phyloP scores from a whole-genome alignment of 2,113 vertebrate species.

The Cardinalis cardinalis region DNA sequence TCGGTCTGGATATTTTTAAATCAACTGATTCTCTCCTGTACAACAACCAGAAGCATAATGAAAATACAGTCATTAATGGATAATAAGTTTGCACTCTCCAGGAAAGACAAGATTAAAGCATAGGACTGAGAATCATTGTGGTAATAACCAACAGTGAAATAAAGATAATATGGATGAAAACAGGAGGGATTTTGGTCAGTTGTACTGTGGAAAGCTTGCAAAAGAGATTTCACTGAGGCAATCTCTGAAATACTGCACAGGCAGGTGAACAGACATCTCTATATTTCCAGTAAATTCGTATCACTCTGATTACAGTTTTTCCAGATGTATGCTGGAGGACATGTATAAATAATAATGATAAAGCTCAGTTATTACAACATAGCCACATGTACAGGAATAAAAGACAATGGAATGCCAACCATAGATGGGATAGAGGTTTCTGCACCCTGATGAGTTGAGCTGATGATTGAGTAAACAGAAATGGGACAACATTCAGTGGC shows the following conservation, averaged over 20 bases:
- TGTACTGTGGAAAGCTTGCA: background rate
- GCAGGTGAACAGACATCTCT: background rate
- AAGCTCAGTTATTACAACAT: background rate
- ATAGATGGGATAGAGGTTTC: background rate
- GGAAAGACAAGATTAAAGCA: background rate
- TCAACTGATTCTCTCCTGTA: background rate
- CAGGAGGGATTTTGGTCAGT: background rate
- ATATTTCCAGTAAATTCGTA: background rate
- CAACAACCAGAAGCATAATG: background rate
- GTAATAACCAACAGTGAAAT: background rate
- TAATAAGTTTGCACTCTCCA: background rate
- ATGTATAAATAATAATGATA: background rate
- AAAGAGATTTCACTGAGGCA: background rate
- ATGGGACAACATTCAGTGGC: background rate
- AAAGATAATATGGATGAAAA: background rate
- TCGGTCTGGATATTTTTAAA: background rate
- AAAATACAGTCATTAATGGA: background rate
- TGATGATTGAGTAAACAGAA: background rate
- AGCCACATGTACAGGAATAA: background rate
- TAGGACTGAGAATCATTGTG: background rate
- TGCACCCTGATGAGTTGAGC: background rate
- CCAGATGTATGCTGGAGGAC: background rate
- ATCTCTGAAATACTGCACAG: background rate
- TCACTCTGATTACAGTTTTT: background rate
- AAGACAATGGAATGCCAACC: background rate